Evolutionary conservation across 1,140 invertebrate genomes (phyloP), one percentile per base, ranked within the genome.

Genomic region (Microplitis mediator): DNA sequence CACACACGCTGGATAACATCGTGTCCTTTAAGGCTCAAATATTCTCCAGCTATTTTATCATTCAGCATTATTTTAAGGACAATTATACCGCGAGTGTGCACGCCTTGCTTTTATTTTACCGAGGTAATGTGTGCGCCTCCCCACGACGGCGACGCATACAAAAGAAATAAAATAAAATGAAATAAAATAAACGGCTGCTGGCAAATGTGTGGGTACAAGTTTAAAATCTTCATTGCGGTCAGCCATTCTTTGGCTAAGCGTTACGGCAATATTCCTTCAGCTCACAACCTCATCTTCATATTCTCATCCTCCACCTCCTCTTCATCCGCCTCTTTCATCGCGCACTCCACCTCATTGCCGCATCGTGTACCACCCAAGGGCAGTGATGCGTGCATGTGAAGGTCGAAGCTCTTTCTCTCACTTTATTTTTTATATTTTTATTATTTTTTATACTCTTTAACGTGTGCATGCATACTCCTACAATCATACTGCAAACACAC

Each of bases 161-260:
- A 66, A 39, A 8, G 70, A 74, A 69, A 67, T 70, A 56, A 51
- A 71, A 62, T 61, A 50, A 74, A 69, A 67, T 70, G 39, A 51
- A 71, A 62, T 61, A 50, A 63, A 61, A 75, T 51, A 54, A 70
- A 73, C 64, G 63, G 66, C 73, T 70, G 74, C 72, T 77, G 75
- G 74, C 73, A 62, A 72, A 65, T 69, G 65, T 69, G 73, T 78
- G 76, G 77, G 77, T 80, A 80, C 79, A 75, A 81, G 80, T 50
- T 84, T 86, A 85, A 85, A 86, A 85, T 84, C 80, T 84, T 84
- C 81, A 85, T 86, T 82, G 80, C 80, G 80, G 82, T 84, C 80
- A 77, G 80, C 82, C 82, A 84, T 84, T 83, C 80, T 82, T 82
- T 76, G 81, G 75, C 74, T 67, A 56, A 74, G 65, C 39, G 66